Evolutionary conservation across 2,797 vertebrate genomes (phyloP), one percentile per base, ranked within the genome.

Genomic region (Hozukius guyotensis): DNA sequence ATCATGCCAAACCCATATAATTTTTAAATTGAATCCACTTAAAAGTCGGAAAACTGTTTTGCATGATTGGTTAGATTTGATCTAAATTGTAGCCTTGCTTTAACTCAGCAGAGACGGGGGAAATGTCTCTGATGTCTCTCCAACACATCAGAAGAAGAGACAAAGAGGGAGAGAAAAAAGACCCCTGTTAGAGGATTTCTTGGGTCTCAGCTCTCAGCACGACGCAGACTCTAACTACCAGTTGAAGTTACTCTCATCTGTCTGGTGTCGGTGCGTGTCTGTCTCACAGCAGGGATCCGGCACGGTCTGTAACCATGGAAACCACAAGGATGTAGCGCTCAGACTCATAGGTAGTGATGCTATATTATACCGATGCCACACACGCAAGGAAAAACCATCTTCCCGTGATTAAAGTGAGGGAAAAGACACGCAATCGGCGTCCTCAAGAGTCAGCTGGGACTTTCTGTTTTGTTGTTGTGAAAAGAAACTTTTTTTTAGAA

Each of bases 221-320:
- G 66, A 78, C 70, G 77, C 68, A n/a, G 1, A 53, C 79, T 82
- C 55, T 59, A 88, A 87, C 81, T 32, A 87, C 61, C 79, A 52
- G 78, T 7, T 75, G 49, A 81, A 75, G 84, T 88, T 89, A 42
- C 87, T 62, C 83, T 83, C 77, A 68, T 85, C 82, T 81, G 75
- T 88, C 79, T 78, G 78, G 38, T 81, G 83, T 87, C 67, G 57
- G 82, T 71, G 56, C 59, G 4, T 66, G 72, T 84, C 81, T 83
- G 80, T 60, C 82, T 87, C 61, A 18, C 77, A 61, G 72, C 38
- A 8, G 34, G 85, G 72, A 82, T 89, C 76, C 88, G 88, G 92
- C 75, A 72, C 80, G 80, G 87, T 91, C 92, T 90, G 95, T 95
- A 92, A 87, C 93, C 94, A 96, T 94, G 93, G 95, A 82, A 95